Evolutionary conservation across 2,888 invertebrate genomes (phyloP), one percentile per base, ranked within the genome.

Genomic region (Hydrotaea cyrtoneurina): DNA sequence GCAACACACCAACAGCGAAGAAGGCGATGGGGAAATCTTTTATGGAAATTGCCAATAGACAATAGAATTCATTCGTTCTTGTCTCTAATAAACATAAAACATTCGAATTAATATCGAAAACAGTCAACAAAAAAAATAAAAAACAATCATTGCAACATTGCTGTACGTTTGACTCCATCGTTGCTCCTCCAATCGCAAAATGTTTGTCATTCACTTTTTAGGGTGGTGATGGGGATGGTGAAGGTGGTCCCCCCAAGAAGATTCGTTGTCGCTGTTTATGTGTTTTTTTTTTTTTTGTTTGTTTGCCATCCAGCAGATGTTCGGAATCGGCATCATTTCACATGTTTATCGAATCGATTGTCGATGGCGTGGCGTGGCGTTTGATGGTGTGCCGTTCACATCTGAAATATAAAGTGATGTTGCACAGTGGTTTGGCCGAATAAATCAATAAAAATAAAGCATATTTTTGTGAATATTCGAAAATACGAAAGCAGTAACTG

Each of bases 11-110:
- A 7, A 31, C 43, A 43, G 43, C 13, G 15, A 15, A 43, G 15
- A 7, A 21, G 43, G 43, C 13, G 15, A 15, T 7, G 15, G n/a
- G 43, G 43, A 66, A 11, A 66, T 66, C 43, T 43, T 66, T 66
- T 66, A 39, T 66, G 66, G 43, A 17, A 66, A 43, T 66, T 66
- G 39, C 21, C 39, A 66, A 26, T 59, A 17, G 17, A 36, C 64
- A 8, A 17, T 7, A 17, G 36, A 3, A 36, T 64, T n/a, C 13
- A 17, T 64, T 36, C 36, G 36, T 64, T 64, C 10, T 36, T n/a
- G 36, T 31, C 31, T 66, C 39, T 43, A 66, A 66, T 66, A 66
- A 66, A 19, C 66, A 39, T 66, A 43, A 66, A 66, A 19, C n/a
- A 43, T 66, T 66, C 11, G 39, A 66, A 43, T 66, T 66, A 43